Evolutionary conservation across 2,888 invertebrate genomes (phyloP), one percentile per base, ranked within the genome.

Genomic region (Agrotis puta): DNA sequence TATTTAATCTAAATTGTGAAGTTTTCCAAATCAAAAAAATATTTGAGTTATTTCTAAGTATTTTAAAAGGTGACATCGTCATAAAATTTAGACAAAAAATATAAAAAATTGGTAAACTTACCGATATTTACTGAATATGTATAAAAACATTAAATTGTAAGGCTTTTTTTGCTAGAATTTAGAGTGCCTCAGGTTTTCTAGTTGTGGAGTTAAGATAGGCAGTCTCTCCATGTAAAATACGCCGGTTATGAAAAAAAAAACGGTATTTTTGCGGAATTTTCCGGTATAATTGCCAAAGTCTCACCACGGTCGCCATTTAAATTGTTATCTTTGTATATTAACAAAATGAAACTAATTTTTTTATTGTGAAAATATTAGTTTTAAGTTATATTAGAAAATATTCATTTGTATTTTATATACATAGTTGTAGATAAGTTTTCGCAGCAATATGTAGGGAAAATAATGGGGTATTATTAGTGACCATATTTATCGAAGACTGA

Each of bases 301-400:
- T 75, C 66, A 74, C 58, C 67, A 73, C 74, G 62, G 56, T 64
- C 50, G 70, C 79, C 69, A 77, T 76, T 63, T 65, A 74, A 54
- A 83, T 77, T 81, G 84, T 86, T 86, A 84, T 78, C 68, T 72
- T n/a, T 84, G 74, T 78, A 83, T 81, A 78, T 71, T 85, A 81
- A 83, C 72, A 64, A 70, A 81, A 75, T 72, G 81, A 78, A 81
- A 85, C 82, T 77, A 76, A 85, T 79, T 84, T 82, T n/a, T 33
- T 70, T 69, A 85, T 77, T 84, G 81, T 79, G 71, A 83, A 84
- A 69, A 73, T 74, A 74, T 78, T 62, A 77, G 76, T 61, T 70
- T 77, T 82, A 83, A 81, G 83, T 75, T 70, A 72, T 79, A 68
- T 75, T 74, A 69, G 64, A 64, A 59, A 81, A 64, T 65, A 69